phyloP scores from a whole-genome alignment of 2,888 invertebrate species.

The Abrostola triplasia region DNA sequence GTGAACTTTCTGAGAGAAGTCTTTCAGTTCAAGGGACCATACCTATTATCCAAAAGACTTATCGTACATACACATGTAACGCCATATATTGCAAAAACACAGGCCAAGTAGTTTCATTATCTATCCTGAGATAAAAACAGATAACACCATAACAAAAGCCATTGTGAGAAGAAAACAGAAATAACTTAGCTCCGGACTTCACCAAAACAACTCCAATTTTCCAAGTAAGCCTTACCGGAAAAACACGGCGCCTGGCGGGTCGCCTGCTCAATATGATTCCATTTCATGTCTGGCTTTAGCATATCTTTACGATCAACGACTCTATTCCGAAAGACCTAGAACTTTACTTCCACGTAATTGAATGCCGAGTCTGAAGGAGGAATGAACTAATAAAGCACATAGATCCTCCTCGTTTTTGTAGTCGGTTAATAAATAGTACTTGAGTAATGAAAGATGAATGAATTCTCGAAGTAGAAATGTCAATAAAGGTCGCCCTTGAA shows the following conservation, averaged over 20 bases:
- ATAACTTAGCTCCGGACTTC: constrained; percentile 6
- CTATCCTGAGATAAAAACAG: background rate
- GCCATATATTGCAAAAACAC: constrained; percentile 5
- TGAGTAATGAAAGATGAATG: background rate
- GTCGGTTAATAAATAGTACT: no score
- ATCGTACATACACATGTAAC: background rate
- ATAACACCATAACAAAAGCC: background rate
- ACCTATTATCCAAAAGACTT: no score
- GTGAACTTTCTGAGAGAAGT: no score
- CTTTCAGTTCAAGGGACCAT: no score
- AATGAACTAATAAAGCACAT: no score
- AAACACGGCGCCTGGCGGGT: constrained; percentile 31
- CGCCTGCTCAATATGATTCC: constrained; percentile 20
- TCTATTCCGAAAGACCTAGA: constrained; percentile 19
- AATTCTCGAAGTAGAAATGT: background rate
- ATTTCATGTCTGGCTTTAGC: constrained; percentile 25
- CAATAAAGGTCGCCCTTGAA: background rate
- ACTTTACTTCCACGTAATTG: constrained; percentile 19
- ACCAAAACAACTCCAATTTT: constrained; percentile 10
- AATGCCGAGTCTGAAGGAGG: constrained; percentile 9
- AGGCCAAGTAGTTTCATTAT: background rate
- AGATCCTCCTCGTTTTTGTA: no score
- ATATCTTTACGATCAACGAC: constrained; percentile 28
- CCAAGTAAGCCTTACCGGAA: constrained; percentile 6
- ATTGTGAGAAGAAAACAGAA: constrained; percentile 1